Percentiles rank a stretch among this genome's conserved stretches.
Conservation (phyloP, 2,888 invertebrate genomes). For the Sepioteuthis lessoniana region DNA sequence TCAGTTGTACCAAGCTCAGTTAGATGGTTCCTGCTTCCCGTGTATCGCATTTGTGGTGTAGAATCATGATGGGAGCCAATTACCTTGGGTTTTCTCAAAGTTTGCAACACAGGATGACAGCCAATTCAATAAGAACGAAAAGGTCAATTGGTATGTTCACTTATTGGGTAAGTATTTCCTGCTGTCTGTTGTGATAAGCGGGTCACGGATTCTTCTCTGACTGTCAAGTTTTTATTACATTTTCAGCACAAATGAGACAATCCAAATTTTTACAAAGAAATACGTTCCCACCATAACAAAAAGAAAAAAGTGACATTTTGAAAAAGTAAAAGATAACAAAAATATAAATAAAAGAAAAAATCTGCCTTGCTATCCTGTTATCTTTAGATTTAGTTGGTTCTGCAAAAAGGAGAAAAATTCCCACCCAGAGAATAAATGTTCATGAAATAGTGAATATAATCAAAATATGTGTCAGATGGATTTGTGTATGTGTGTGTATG, state of each 20-base stretch:
- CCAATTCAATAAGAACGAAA: conserved; percentile 25
- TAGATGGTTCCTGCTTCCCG: conserved; percentile 1
- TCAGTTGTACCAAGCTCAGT: not conserved
- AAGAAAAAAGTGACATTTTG: not conserved
- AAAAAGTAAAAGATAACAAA: not conserved
- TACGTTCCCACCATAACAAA: not conserved
- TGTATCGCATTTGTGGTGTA: not conserved
- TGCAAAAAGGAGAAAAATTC: no score
- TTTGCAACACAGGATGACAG: not conserved
- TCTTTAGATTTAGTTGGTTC: not conserved
- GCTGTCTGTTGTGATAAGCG: not conserved
- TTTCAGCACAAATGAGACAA: conserved; percentile 10
- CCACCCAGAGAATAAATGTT: no score
- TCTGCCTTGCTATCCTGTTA: not conserved
- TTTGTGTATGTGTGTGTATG: no score
- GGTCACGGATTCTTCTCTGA: not conserved
- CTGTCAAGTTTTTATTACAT: not conserved
- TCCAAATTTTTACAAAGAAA: not conserved
- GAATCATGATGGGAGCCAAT: conserved; percentile 33
- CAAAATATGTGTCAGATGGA: no score
- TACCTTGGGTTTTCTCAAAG: conserved; percentile 23
- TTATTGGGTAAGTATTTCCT: conserved; percentile 41
- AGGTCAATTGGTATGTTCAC: not conserved
- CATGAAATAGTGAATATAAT: no score
- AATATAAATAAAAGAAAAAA: not conserved